Evolutionary conservation across 2,888 invertebrate species (phyloP).

Genomic region (Malthinus flaveolus): DNA sequence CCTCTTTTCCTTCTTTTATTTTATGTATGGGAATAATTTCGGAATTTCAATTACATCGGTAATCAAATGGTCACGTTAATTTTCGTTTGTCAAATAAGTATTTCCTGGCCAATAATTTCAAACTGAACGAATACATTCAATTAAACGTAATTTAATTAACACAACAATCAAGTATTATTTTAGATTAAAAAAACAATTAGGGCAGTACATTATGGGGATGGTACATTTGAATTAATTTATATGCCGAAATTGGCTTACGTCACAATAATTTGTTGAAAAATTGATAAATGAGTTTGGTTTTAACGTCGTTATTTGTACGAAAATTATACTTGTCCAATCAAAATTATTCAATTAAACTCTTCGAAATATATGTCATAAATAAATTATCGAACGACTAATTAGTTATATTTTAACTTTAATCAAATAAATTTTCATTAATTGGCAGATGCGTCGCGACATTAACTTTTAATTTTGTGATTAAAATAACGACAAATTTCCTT

Average conservation of each 20-base stretch:
- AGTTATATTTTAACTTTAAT: neutral
- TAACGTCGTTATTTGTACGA: too few species aligned
- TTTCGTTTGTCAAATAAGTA: conserved; percentile 6
- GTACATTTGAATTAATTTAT: too few species aligned
- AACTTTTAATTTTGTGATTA: conserved; percentile 1
- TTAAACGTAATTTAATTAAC: conserved; percentile 6
- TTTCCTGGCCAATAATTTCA: neutral
- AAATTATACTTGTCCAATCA: too few species aligned
- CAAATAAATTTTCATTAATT: conserved; percentile 3
- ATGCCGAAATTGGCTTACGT: too few species aligned
- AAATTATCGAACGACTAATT: neutral
- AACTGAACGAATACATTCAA: neutral
- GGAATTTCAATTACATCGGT: too few species aligned
- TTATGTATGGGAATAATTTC: too few species aligned
- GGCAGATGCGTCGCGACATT: neutral
- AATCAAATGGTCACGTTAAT: neutral
- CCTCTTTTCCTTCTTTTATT: too few species aligned
- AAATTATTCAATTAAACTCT: too few species aligned
- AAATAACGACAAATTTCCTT: conserved; percentile 2
- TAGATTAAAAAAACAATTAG: conserved; percentile 5
- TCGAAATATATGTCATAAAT: too few species aligned
- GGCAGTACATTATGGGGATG: too few species aligned
- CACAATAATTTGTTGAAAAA: too few species aligned
- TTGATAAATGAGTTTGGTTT: too few species aligned
- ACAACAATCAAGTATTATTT: conserved; percentile 1